These are phyloP conservation scores for Melinopterus prodromus DNA, from an alignment of 2,888 invertebrate genomes.

Conservation along the genomic window DNA sequence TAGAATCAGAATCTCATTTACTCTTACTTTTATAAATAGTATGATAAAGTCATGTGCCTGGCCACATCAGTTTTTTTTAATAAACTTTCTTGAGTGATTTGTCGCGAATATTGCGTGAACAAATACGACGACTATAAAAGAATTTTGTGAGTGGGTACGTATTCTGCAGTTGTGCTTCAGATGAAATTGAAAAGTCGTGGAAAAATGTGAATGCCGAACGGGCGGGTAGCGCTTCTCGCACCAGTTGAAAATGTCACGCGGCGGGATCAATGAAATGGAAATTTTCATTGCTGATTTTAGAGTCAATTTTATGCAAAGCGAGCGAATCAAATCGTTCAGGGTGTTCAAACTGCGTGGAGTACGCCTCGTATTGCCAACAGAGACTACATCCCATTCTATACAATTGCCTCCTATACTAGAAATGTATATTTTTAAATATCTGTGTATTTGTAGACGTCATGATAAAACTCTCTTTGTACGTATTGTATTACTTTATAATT, in stretches of 20 bases:
- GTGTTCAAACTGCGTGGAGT: background rate
- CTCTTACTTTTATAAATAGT: too few relatives aligned
- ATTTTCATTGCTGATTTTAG: conserved; percentile 43
- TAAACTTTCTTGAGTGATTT: too few relatives aligned
- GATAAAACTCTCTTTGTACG: too few relatives aligned
- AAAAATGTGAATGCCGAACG: background rate
- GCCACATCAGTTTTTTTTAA: too few relatives aligned
- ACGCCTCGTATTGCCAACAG: background rate
- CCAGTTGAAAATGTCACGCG: background rate
- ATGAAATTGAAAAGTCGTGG: background rate
- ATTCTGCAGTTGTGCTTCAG: background rate
- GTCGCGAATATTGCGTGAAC: background rate
- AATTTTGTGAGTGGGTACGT: background rate
- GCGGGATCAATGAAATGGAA: conserved; percentile 38
- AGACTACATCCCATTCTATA: background rate
- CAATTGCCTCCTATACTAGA: too few relatives aligned
- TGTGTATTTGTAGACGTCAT: too few relatives aligned
- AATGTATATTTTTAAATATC: too few relatives aligned
- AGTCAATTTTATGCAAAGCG: conserved; percentile 47
- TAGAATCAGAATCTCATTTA: too few relatives aligned
- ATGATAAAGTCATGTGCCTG: too few relatives aligned
- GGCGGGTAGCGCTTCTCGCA: background rate
- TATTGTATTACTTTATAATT: too few relatives aligned
- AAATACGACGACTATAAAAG: background rate
- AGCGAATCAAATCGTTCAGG: conserved; percentile 40